phyloP scores from a whole-genome alignment of 2,888 invertebrate species.

The Xylota segnis region DNA sequence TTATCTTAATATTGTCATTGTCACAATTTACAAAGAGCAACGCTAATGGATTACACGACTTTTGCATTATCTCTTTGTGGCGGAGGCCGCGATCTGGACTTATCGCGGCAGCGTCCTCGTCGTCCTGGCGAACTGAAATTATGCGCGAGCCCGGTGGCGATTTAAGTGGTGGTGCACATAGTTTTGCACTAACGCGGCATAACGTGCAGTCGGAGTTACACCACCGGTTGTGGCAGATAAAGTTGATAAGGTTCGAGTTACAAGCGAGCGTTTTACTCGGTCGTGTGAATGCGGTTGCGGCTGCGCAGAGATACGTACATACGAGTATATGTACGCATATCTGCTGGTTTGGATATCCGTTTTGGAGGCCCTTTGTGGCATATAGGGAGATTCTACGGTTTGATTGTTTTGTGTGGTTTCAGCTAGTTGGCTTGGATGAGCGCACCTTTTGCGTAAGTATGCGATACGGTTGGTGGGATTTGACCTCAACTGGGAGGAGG shows the following conservation, averaged over 20 bases:
- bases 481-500: constrained; percentile 57
- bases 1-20: constrained; percentile 85
- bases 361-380: constrained; percentile 46
- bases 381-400: constrained; percentile 47
- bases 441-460: constrained; percentile 45
- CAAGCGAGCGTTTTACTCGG: constrained; percentile 70
- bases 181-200: constrained; percentile 76
- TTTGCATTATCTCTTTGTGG: constrained; percentile 85
- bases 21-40: constrained; percentile 84
- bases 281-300: constrained; percentile 55
- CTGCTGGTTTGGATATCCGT: constrained; percentile 26
- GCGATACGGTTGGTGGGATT: constrained; percentile 48
- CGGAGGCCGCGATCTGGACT: constrained; percentile 80
- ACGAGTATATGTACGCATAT: constrained; percentile 65
- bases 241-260: constrained; percentile 72
- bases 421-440: constrained; percentile 8
- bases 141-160: constrained; percentile 76
- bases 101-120: constrained; percentile 67
- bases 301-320: constrained; percentile 39
- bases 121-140: constrained; percentile 63
- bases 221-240: constrained; percentile 74
- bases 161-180: constrained; percentile 76
- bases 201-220: constrained; percentile 72
- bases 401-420: constrained; percentile 35
- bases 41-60: constrained; percentile 85